Conservation (phyloP, 1,140 invertebrate genomes). For the Metaphire vulgaris region DNA sequence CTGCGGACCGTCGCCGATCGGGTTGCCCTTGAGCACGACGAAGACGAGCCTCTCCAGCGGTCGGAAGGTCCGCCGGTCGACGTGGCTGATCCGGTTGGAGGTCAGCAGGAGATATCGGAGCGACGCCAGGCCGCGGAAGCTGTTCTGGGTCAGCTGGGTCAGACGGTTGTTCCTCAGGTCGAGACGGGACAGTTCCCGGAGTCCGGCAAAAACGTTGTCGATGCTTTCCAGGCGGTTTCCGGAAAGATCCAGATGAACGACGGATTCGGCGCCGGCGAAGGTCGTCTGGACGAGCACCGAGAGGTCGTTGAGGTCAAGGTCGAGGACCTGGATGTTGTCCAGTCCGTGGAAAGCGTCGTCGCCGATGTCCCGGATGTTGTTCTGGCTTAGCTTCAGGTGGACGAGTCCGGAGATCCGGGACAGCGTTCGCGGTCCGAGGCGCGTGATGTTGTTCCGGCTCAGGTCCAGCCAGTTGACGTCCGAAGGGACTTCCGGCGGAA, state of each 20-base stretch:
- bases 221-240: slow-evolving; percentile 46
- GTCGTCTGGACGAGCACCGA: slow-evolving; percentile 54
- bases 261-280: slow-evolving; percentile 38
- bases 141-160: slow-evolving; percentile 55
- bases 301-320: slow-evolving; percentile 62
- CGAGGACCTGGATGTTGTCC: slow-evolving; percentile 43
- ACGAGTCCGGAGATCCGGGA: slow-evolving; percentile 14
- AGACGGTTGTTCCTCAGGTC: slow-evolving; percentile 66
- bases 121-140: slow-evolving; percentile 59
- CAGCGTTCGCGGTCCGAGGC: not conserved
- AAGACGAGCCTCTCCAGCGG: slow-evolving; percentile 68
- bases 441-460: slow-evolving; percentile 16
- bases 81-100: slow-evolving; percentile 64
- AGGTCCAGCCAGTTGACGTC: slow-evolving; percentile 17
- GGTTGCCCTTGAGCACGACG: slow-evolving; percentile 59
- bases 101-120: slow-evolving; percentile 74
- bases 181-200: slow-evolving; percentile 61
- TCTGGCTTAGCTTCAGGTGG: slow-evolving; percentile 32
- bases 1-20: slow-evolving; percentile 32
- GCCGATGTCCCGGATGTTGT: slow-evolving; percentile 35
- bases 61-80: slow-evolving; percentile 66
- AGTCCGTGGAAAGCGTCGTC: slow-evolving; percentile 41
- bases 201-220: slow-evolving; percentile 43
- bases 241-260: slow-evolving; percentile 50
- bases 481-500: not conserved